Conservation (phyloP, 2,113 vertebrate genomes). For the Miniopterus natalensis region DNA sequence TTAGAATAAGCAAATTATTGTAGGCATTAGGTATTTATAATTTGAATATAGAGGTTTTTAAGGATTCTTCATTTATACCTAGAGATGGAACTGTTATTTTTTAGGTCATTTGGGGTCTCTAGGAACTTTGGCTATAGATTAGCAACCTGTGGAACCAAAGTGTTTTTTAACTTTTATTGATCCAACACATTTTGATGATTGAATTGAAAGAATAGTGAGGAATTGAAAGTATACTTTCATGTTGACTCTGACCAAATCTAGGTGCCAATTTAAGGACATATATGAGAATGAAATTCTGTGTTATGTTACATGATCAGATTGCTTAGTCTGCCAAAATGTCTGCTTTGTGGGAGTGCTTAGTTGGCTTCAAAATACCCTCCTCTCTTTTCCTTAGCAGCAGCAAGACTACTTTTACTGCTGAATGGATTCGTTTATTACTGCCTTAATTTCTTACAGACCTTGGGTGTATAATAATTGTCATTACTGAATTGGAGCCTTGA, state of each 20-base stretch:
- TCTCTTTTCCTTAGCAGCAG: not conserved
- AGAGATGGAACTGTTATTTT: not conserved
- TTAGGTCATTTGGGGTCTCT: not conserved
- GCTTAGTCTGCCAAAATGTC: not conserved
- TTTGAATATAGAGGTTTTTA: not conserved
- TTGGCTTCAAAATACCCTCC: not conserved
- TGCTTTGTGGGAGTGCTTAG: not conserved
- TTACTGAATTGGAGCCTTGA: slow-evolving; percentile 6
- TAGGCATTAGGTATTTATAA: not conserved
- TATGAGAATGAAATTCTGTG: not conserved
- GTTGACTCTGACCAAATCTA: not conserved
- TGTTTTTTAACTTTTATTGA: not conserved
- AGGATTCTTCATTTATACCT: not conserved
- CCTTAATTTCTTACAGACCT: not conserved
- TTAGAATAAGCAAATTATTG: not conserved
- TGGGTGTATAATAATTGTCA: not conserved
- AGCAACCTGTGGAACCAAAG: not conserved
- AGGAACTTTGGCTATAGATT: not conserved
- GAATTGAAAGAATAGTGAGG: not conserved
- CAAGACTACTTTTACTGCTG: not conserved
- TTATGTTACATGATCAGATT: not conserved
- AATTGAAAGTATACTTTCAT: not conserved
- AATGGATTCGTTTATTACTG: not conserved
- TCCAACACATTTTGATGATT: not conserved
- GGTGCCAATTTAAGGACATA: not conserved